phyloP scores from a whole-genome alignment of 2,113 vertebrate species.

The Hippocampus mohnikei region DNA sequence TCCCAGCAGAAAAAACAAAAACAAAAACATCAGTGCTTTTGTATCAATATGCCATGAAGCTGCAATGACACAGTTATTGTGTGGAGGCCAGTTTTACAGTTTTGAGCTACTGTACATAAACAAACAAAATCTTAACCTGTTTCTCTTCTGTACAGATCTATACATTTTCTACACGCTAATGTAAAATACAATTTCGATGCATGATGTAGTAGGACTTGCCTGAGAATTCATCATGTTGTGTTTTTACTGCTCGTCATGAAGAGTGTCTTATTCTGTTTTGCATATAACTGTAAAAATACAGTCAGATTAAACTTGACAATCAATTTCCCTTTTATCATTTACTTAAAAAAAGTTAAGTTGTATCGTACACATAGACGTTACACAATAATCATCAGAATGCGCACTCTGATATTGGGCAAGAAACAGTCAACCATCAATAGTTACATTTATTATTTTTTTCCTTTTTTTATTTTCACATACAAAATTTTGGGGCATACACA shows the following conservation, averaged over 20 bases:
- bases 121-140: slow-evolving; percentile 38
- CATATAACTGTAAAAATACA: slow-evolving; percentile 82
- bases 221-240: slow-evolving; percentile 63
- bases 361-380: slow-evolving; percentile 75
- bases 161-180: slow-evolving; percentile 54
- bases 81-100: slow-evolving; percentile 20
- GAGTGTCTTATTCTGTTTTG: slow-evolving; percentile 67
- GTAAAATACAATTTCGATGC: slow-evolving; percentile 49
- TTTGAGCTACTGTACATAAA: slow-evolving; percentile 25
- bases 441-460: slow-evolving; percentile 64
- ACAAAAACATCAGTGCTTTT: not conserved
- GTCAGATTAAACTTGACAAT: slow-evolving; percentile 76
- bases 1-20: not conserved
- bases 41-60: slow-evolving; percentile 40
- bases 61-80: slow-evolving; percentile 44
- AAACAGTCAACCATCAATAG: slow-evolving; percentile 76
- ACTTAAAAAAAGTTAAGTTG: slow-evolving; percentile 72
- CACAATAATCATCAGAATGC: slow-evolving; percentile 73
- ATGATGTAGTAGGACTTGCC: slow-evolving; percentile 62
- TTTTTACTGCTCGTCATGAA: slow-evolving; percentile 50
- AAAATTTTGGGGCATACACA: slow-evolving; percentile 65
- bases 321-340: slow-evolving; percentile 65
- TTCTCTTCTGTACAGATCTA: slow-evolving; percentile 39
- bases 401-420: slow-evolving; percentile 76
- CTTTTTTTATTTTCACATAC: slow-evolving; percentile 68